Evolutionary conservation across 2,888 invertebrate genomes (phyloP), one percentile per base, ranked within the genome.

Genomic region (Cryptocheilus praepositus): DNA sequence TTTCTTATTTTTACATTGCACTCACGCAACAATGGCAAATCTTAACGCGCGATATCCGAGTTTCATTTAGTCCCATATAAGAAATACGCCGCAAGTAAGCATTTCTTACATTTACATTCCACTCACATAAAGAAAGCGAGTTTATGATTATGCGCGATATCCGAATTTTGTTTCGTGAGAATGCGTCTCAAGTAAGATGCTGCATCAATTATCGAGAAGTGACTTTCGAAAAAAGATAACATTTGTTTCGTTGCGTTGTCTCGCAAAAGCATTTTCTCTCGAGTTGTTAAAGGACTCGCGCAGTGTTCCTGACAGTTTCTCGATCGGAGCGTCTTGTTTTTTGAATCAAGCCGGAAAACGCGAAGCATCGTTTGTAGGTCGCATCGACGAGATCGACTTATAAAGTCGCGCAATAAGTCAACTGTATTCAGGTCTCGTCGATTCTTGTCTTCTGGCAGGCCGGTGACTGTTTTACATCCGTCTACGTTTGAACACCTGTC

Each of bases 391-490:
- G 71, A 72, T 67, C 67, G 60, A 70, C 72, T 70, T 72, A 67
- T 72, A 64, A 70, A 71, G 56, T 53, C 63, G 54, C 46, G 71
- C 71, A 66, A 67, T 72, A 66, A 73, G 62, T 73, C 73, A 67
- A 62, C 62, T 70, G 73, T 66, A 70, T 70, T 64, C 64, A 70
- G 70, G 71, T 72, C 66, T 70, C 64, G 70, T 60, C 61, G 49
- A 22, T 46, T 58, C 61, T 55, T 58, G 54, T 66, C 64, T 56
- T 55, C 49, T 13, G 49, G 3, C 49, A 46, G 21, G 28, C 46
- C 18, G 45, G 52, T 1, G 64, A 62, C 56, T 61, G 58, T 64
- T 61, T 66, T 63, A 61, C 66, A 64, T 70, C 71, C 66, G 65
- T 65, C 67, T 67, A 65, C 54, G 28, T 16, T 67, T 43, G 62